Base-by-base conservation (phyloP, 2,797 vertebrate species). In the Numenius phaeopus region DNA sequence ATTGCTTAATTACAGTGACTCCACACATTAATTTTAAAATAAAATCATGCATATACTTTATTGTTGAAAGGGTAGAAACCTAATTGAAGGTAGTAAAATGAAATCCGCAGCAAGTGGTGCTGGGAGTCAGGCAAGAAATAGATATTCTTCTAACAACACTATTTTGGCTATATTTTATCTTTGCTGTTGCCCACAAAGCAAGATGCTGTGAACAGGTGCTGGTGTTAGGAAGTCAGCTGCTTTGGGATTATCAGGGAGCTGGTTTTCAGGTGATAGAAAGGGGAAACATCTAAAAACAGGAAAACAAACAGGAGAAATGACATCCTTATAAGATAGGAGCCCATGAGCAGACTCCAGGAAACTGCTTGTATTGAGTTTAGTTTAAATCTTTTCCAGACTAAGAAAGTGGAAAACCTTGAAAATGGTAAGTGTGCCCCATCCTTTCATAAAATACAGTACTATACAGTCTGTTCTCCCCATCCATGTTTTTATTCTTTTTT, bases 381-480 rank as follows among this genome's bases (percentile, higher is more conserved):
- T 39, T 62, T 81, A 52, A 66, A 47, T 20, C 34, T 44, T 64
- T 82, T 82, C 54, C 61, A 70, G 32, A 39, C 24, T 54, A 32
- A 64, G 42, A 9, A 65, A 57, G 37, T 6, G 6, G 27, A 20
- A 62, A 83, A 39, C 20, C 30, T 62, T 52, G 17, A 8, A 52
- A 64, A 30, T 4, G 8, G 12, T 13, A 72, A 84, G 47, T 10
- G 11, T 19, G 3, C 4, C 42, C 26, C 11, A 30, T 30, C 22
- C 42, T 76, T 37, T 52, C 44, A 30, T 21, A 79, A 64, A 93
- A 58, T 23, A 37, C 0, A 40, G 27, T 11, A 16, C 5, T 64
- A 8, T 9, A 23, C 4, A 1, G 6, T 39, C 30, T n/a, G 27
- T 69, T 76, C 14, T 80, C 55, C 14, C 23, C 2, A 0, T 14